A percentile compares a stretch with the other conserved stretches of the same genome.
Evolutionary conservation across 1,140 invertebrate species (phyloP).

Genomic region (Drosophila mojavensis): DNA sequence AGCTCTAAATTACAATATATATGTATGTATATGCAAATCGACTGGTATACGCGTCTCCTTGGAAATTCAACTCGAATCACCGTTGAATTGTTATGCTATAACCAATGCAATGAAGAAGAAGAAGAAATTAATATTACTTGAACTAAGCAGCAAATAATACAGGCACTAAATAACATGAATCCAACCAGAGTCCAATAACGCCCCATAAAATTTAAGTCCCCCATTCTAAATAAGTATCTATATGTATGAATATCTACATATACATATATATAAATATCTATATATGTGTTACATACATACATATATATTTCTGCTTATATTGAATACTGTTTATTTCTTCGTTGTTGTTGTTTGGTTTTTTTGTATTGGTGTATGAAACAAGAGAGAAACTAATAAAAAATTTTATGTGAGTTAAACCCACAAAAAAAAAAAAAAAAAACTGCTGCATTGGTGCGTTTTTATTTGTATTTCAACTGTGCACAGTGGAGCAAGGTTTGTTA

Average conservation of each 20-base stretch:
- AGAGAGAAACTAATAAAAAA: conserved; percentile 73
- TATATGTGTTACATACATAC: conserved; percentile 44
- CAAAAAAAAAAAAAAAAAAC: conserved; percentile 25
- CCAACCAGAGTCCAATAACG: conserved; percentile 23
- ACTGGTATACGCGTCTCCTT: not conserved
- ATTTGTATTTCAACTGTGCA: conserved; percentile 23
- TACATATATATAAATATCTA: conserved; percentile 54
- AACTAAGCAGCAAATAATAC: conserved; percentile 1
- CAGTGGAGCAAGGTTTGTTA: conserved; percentile 15
- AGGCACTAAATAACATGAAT: conserved; percentile 1
- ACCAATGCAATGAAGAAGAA: not conserved
- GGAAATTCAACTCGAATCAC: conserved; percentile 7
- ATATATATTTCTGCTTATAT: conserved; percentile 57
- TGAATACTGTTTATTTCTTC: conserved; percentile 34
- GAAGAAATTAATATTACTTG: conserved; percentile 8
- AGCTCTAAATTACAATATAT: not conserved
- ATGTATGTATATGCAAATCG: not conserved
- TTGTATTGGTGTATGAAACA: conserved; percentile 49
- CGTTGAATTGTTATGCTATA: conserved; percentile 13
- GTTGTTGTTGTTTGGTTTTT: conserved; percentile 49
- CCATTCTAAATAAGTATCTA: conserved; percentile 32
- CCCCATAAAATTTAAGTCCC: conserved; percentile 28
- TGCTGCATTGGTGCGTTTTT: conserved; percentile 28
- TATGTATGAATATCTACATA: conserved; percentile 38
- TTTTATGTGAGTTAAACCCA: conserved; percentile 73